Evolutionary conservation across 2,113 vertebrate species (phyloP).

Genomic region (Oncorhynchus mykiss): DNA sequence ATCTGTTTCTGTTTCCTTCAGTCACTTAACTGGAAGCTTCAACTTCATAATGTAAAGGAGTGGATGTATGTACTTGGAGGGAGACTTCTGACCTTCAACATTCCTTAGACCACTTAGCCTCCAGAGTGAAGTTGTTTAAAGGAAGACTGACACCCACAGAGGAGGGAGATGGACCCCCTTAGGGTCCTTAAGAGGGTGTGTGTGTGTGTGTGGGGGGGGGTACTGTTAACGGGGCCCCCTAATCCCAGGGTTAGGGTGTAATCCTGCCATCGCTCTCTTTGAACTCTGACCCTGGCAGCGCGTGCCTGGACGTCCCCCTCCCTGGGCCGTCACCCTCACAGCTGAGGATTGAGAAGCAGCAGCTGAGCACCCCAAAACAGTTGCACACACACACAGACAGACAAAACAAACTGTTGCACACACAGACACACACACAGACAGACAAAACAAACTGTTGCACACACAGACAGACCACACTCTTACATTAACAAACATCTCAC

Average conservation of each 20-base stretch:
- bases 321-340: constrained; percentile 29
- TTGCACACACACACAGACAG: too few relatives aligned
- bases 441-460: too few relatives aligned
- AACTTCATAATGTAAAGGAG: too few relatives aligned
- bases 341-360: constrained; percentile 56
- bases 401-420: constrained; percentile 24
- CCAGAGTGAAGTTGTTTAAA: constrained; percentile 40
- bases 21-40: too few relatives aligned
- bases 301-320: constrained; percentile 47
- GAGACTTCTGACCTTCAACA: constrained; percentile 29
- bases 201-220: constrained; percentile 5
- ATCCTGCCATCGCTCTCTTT: constrained; percentile 63
- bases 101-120: neutral
- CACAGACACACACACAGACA: neutral
- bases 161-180: neutral
- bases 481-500: constrained; percentile 69
- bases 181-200: constrained; percentile 24
- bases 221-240: constrained; percentile 62
- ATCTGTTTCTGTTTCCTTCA: too few relatives aligned
- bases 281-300: constrained; percentile 66
- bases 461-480: constrained; percentile 14
- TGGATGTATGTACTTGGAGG: constrained; percentile 37
- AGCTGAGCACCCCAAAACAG: constrained; percentile 43
- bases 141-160: constrained; percentile 25
- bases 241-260: constrained; percentile 67